Percentiles rank a stretch among this genome's conserved stretches.
Conservation (phyloP, 2,113 vertebrate genomes). For the Condylura cristata region DNA sequence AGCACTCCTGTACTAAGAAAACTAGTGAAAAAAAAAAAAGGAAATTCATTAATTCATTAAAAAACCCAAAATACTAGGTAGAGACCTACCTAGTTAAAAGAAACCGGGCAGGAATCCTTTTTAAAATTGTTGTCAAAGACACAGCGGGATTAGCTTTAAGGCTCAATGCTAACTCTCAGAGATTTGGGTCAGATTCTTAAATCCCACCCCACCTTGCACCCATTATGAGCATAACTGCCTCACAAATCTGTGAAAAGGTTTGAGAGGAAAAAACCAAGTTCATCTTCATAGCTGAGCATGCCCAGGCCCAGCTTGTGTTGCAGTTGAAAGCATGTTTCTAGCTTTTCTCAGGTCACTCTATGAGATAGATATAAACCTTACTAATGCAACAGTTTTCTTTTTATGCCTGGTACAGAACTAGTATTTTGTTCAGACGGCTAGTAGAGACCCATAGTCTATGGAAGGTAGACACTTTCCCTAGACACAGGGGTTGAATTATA, state of each 20-base stretch:
- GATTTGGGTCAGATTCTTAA: neutral
- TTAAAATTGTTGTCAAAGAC: neutral
- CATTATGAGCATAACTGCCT: neutral
- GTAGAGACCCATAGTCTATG: neutral
- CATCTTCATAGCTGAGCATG: neutral
- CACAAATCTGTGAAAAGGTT: neutral
- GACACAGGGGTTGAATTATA: neutral
- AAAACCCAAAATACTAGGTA: neutral
- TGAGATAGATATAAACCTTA: neutral
- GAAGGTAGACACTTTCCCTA: neutral
- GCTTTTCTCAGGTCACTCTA: neutral
- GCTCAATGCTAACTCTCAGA: neutral
- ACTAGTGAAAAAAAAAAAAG: neutral
- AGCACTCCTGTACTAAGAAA: neutral
- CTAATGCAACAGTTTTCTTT: constrained; percentile 18
- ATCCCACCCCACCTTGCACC: neutral
- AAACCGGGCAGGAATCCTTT: neutral
- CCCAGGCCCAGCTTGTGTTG: neutral
- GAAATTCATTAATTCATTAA: no score
- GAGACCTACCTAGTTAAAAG: neutral
- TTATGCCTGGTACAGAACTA: neutral
- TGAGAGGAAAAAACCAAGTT: neutral
- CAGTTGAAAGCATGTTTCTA: neutral
- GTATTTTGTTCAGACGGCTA: neutral
- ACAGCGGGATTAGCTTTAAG: neutral